Evolutionary conservation across 2,113 vertebrate species (phyloP), one percentile per base, ranked within the genome.

Genomic region (Acrocephalus kingi): DNA sequence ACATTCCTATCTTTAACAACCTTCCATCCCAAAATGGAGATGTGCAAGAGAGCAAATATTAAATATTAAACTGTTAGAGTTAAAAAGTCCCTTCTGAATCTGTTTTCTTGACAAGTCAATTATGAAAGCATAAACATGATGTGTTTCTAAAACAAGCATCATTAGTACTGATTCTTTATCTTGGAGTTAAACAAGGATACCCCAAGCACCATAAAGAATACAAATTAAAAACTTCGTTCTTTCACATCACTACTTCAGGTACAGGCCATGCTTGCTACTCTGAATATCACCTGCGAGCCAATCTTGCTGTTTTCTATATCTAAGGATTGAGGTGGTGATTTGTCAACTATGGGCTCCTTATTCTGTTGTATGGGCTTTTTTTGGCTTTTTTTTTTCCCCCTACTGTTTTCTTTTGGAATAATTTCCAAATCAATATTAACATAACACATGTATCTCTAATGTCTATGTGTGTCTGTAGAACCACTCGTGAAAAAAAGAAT

Each of bases 11-110:
- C 55, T 88, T 71, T 64, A 76, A 69, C 23, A 92, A 75, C 46
- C 49, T 75, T 89, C 31, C 41, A 39, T 82, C 69, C 41, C 56
- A 90, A 97, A 93, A 93, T 88, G 80, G 83, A 94, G 80, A 93
- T 66, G 24, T 72, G 49, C 8, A 46, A 90, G 39, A 59, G 11
- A 84, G 23, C 15, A 93, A 90, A 84, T 58, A 78, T 61, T 41
- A 78, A 91, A 75, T 58, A 62, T 73, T 90, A 91, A 94, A 61
- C 28, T 59, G 28, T 56, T 67, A 43, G 39, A 78, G 28, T 69
- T 58, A 13, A 62, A 56, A 95, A 67, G 20, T 84, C 46, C 54
- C 30, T 45, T 66, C 33, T 61, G 35, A 90, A 86, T 95, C 35
- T 45, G 39, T 75, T 84, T 81, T 68, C 45, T 48, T 81, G 52